These are phyloP conservation scores for Rhabdomys dilectus DNA, from an alignment of 2,113 vertebrate species.

Conservation along the genomic window DNA sequence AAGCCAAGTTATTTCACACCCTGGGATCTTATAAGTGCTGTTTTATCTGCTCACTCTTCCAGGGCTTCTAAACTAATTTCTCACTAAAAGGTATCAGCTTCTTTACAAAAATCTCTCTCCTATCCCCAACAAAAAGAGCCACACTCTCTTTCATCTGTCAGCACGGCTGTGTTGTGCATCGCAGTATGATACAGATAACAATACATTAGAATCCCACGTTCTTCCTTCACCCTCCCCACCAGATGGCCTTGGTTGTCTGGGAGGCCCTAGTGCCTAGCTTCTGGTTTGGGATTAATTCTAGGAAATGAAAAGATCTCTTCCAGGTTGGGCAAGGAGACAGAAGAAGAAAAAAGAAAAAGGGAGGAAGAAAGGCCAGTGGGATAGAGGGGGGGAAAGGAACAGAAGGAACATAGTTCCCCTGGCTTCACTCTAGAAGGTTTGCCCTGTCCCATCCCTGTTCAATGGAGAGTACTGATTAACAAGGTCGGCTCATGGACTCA, in stretches of 20 bases:
- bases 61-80: constrained; percentile 39
- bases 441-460: neutral
- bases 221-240: neutral
- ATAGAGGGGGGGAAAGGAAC: neutral
- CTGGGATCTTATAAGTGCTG: neutral
- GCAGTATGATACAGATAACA: neutral
- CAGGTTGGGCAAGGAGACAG: neutral
- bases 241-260: neutral
- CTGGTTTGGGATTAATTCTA: neutral
- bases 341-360: neutral
- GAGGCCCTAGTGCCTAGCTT: neutral
- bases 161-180: constrained; percentile 29
- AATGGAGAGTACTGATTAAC: neutral
- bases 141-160: neutral
- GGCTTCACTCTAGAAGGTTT: neutral
- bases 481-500: neutral
- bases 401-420: neutral
- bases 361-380: neutral
- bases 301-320: neutral
- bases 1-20: neutral
- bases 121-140: neutral
- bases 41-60: constrained; percentile 26
- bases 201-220: neutral
- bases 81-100: neutral
- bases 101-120: constrained; percentile 13